A percentile compares a stretch with the other conserved stretches of the same genome.
Conservation (phyloP, 2,113 vertebrate species). For the Fulmarus glacialis region DNA sequence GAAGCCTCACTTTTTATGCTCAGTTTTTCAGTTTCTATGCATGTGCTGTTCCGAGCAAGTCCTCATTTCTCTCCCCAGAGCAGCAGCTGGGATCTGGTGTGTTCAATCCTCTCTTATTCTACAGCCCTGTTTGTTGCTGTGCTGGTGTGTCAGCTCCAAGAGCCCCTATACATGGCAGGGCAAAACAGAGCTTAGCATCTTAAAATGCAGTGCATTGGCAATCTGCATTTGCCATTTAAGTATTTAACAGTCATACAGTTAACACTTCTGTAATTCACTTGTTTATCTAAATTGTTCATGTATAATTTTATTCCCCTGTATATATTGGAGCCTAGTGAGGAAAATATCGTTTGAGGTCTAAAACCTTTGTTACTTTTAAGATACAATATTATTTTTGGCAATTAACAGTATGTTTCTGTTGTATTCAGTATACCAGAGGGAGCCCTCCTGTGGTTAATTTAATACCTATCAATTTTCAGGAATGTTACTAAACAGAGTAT, state of each 20-base stretch:
- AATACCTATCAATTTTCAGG: conserved; percentile 53
- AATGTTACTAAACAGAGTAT: background rate
- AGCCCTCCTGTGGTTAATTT: conserved; percentile 70
- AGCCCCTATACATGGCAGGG: accelerated
- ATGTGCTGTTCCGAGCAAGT: background rate
- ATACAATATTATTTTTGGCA: conserved; percentile 14
- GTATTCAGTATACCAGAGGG: conserved; percentile 42
- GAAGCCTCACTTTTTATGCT: background rate
- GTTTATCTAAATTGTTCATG: background rate
- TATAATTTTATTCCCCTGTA: background rate
- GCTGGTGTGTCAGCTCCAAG: background rate
- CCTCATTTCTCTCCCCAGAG: background rate
- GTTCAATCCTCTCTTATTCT: background rate
- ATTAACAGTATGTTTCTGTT: conserved; percentile 28
- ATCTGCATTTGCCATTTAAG: background rate
- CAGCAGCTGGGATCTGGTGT: background rate
- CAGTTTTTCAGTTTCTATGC: background rate
- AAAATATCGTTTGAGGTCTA: background rate
- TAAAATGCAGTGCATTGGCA: background rate
- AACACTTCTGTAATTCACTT: background rate
- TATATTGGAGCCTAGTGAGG: background rate
- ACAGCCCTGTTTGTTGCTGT: background rate
- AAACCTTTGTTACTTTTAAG: conserved; percentile 32
- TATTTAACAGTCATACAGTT: background rate
- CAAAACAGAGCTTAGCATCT: background rate